These are phyloP conservation scores for Chlamydotis undulata DNA, from an alignment of 2,113 vertebrate genomes.

Conservation along the genomic window DNA sequence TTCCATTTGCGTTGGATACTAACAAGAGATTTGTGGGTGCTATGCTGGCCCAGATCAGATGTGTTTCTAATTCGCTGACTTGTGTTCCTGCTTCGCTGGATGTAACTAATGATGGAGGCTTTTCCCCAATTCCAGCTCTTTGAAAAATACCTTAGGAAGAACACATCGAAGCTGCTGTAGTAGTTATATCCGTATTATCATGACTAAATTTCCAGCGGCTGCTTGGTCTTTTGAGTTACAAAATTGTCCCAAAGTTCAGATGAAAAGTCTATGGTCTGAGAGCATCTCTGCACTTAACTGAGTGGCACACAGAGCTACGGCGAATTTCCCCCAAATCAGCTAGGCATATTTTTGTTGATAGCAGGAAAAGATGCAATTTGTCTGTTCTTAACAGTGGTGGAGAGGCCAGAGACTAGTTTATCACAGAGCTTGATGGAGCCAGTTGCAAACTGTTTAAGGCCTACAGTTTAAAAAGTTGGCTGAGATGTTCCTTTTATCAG, in stretches of 20 bases:
- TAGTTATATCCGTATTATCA: neutral
- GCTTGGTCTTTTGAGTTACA: neutral
- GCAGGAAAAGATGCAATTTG: neutral
- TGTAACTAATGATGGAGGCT: neutral
- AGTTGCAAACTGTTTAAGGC: neutral
- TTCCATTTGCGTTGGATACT: neutral
- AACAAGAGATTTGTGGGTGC: neutral
- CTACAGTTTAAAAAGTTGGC: neutral
- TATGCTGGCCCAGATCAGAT: neutral
- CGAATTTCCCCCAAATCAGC: neutral
- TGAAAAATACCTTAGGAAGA: neutral
- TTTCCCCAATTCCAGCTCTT: neutral
- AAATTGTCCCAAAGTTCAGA: neutral
- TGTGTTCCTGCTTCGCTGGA: neutral
- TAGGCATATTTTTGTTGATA: neutral
- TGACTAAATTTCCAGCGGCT: neutral
- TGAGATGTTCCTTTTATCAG: neutral
- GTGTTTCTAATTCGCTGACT: neutral
- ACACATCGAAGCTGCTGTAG: neutral
- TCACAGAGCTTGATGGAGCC: neutral
- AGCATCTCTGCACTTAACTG: neutral
- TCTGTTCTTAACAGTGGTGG: neutral
- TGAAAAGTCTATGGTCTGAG: neutral
- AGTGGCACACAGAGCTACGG: neutral
- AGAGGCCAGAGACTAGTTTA: neutral